Evolutionary conservation across 2,797 vertebrate species (phyloP), one percentile per base, ranked within the genome.

Genomic region (Aplochiton taeniatus): DNA sequence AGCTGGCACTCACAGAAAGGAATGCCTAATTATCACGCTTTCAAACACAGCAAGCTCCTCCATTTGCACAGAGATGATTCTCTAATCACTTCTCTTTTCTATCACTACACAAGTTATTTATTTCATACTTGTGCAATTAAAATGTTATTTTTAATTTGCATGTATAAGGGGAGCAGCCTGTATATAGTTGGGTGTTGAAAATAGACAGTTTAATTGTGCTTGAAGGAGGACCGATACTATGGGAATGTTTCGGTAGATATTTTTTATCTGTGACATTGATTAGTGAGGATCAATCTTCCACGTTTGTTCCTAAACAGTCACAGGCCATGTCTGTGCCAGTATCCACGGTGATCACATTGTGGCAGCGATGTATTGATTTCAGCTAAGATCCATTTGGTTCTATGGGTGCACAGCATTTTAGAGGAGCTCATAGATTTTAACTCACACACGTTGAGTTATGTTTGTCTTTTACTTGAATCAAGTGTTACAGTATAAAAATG

Each of bases 1-100:
- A 78, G 79, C 81, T 89, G 88, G 85, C 86, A 78, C 80, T 16
- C 71, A 13, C 69, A 85, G 77, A 90, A 87, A 88, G 85, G 81
- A 86, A 83, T 85, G 83, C 81, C 78, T 89, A 88, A 90, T 90
- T 89, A 88, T 83, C 83, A 87, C 65, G 79, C 85, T 83, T 86
- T 86, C 82, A 86, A 63, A 76, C 76, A 51, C 80, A 85, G 73
- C 61, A 61, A 76, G 76, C 76, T 76, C 76, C 49, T 82, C 77
- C 72, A 70, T 84, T 83, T 82, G 74, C 73, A 58, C 72, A 69
- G 78, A 81, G 73, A 82, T 76, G 65, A 78, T 78, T 70, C 70
- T 87, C 75, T 79, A 85, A 89, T 89, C 76, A 65, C 75, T 82
- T 79, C 83, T 79, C 80, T 83, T 83, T 80, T 65, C 72, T 65